Evolutionary conservation across 2,888 invertebrate genomes (phyloP), one percentile per base, ranked within the genome.

Genomic region (Malthinus flaveolus): DNA sequence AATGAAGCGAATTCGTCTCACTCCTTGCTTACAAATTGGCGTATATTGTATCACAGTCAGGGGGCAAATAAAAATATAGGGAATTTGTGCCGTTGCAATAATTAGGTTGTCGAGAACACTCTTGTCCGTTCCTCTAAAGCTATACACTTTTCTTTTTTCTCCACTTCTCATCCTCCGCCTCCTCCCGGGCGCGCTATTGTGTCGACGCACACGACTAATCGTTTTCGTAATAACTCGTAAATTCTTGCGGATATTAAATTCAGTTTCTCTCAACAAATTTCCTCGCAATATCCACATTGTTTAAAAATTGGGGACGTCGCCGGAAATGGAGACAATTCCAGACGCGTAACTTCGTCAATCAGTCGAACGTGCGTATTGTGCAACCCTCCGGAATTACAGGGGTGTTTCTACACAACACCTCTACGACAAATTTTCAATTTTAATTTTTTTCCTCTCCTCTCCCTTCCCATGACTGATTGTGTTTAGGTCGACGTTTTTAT

Each of bases 101-200:
- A 82, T 82, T 82, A 81, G 80, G 78, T 80, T 81, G 81, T 82
- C 81, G 79, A 74, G 75, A 81, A 80, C 81, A 82, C 80, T 78
- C 80, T 46, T 57, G 61, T 57, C 54, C 56, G 54, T 39, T 52
- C 23, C 23, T 23, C 23, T 23, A 23, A 23, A 23, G 23, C 23
- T 23, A 23, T 23, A 3, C 5, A 2, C 5, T 23, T 23, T 23
- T 23, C 5, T 23, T 23, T 23, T 5, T 23, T 23, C 23, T 5
- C 23, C 23, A n/a, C n/a, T 5, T 3, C 39, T 12, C 23, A 57
- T 55, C 58, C 56, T 52, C 42, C 11, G 31, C 34, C 49, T 37
- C 51, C 3, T 3, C 2, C 23, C 3, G 3, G 23, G 23, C 23
- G 23, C 23, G 23, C 23, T 48, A 62, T 56, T 57, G 62, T 60